Evolutionary conservation across 2,797 vertebrate genomes (phyloP), one percentile per base, ranked within the genome.

Genomic region (Manis javanica): DNA sequence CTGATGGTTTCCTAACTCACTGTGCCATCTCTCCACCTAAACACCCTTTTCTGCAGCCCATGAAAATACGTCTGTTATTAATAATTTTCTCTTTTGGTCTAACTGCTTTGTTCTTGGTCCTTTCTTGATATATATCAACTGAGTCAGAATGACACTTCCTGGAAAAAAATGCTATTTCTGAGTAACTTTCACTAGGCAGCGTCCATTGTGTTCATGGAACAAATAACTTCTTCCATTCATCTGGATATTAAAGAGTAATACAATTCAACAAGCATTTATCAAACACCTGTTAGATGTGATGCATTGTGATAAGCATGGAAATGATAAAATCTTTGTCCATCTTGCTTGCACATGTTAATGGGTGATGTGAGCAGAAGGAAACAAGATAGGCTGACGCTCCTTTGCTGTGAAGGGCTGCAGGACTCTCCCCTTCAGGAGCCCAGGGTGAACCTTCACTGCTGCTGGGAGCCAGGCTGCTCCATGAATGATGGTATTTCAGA

Each of bases 401-500:
- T 61, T 49, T 71, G 75, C 57, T 23, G 29, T 16, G 57, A 42
- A 71, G 77, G 82, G 71, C 29, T 55, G 49, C 31, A 2, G 26
- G 0, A 3, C 21, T 34, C n/a, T 83, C 26, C 26, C 64, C 68
- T 87, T 61, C 15, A 0, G 94, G 51, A 97, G 86, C n/a, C 53
- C 81, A 26, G 23, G 11, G 0, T 7, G 64, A 93, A 75, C 29
- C 39, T 42, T 16, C 7, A 15, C 64, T 91, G 61, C 49, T 95
- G 42, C 83, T 1, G 5, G 87, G 83, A 94, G 86, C 68, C 91
- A 71, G 85, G 39, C 39, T 46, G 29, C 51, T 55, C 64, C 5
- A 0, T 96, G 97, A 97, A 94, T 95, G 89, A 97, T 97, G 83
- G 78, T 13, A 79, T 55, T 96, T 96, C 37, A 79, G 91, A 75